Evolutionary conservation across 1,140 invertebrate genomes (phyloP), one percentile per base, ranked within the genome.

Genomic region (Drosophila rhopaloa): DNA sequence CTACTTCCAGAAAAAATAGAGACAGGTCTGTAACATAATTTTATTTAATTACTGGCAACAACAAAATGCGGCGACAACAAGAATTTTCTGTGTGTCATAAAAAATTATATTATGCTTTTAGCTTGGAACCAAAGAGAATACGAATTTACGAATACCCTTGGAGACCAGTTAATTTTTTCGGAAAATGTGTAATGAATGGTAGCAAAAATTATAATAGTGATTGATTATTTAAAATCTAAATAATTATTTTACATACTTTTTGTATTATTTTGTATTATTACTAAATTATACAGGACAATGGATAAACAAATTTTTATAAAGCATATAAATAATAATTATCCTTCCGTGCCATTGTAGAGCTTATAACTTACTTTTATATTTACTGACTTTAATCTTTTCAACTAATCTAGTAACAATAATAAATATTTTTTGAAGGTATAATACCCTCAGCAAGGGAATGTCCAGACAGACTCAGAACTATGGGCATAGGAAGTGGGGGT

Each of bases 41-140:
- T 86, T 82, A 86, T 86, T 86, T 86, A 86, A 86, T 86, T 86
- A 86, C 76, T 57, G 38, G 24, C 73, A 82, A 78, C 43, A 76
- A 58, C 73, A 81, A 86, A 65, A 67, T 80, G 61, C 66, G 59
- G 74, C 74, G 57, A 75, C 77, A 76, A 76, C 77, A 76, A 75
- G 56, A 81, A 88, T 88, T 78, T 38, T 58, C 75, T 79, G 41
- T 67, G 79, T 88, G 83, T 79, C 83, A 88, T 86, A 88, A 86
- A 85, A 88, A 86, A 79, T 82, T 82, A 88, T 70, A 76, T 76
- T 76, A 76, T 47, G 65, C 59, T 72, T 71, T 37, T 41, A 38
- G 47, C 38, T 73, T 55, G 48, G 43, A 50, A 27, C 3, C 7
- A 11, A 5, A 5, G 2, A 10, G 4, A 16, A 16, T 16, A 4